Evolutionary conservation across 2,797 vertebrate species (phyloP).

Genomic region (Hirundo rustica): DNA sequence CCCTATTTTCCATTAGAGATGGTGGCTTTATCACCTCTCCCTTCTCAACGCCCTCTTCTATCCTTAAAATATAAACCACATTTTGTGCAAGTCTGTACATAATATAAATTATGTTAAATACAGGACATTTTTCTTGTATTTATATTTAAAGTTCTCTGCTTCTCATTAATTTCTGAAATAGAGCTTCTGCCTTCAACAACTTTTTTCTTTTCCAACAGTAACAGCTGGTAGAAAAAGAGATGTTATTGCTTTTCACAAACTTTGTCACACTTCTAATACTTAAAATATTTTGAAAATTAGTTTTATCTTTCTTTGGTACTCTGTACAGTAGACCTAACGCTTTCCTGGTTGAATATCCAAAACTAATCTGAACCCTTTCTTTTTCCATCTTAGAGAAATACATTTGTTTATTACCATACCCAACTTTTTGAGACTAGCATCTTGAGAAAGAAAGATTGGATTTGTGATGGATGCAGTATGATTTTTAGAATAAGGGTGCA

Average conservation of each 20-base stretch:
- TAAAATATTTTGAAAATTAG: neutral
- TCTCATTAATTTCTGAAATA: neutral
- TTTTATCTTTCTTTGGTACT: neutral
- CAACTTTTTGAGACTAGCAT: neutral
- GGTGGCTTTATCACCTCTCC: neutral
- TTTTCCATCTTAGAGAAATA: neutral
- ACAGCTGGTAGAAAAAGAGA: neutral
- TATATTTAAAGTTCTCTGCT: neutral
- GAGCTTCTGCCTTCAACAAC: neutral
- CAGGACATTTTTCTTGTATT: neutral
- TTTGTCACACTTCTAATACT: neutral
- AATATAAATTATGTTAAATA: neutral
- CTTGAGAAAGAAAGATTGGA: neutral
- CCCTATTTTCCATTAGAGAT: neutral
- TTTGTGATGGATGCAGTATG: neutral
- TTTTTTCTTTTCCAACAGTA: neutral
- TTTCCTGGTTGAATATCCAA: neutral
- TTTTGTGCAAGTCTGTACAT: neutral
- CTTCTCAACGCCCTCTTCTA: neutral
- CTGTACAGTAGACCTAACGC: neutral
- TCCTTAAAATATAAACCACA: neutral
- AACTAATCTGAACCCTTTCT: neutral
- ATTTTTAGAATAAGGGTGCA: neutral
- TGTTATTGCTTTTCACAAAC: neutral
- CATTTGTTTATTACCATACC: neutral